These are phyloP conservation scores for Chirona hameri DNA, from an alignment of 2,888 invertebrate species.

Conservation along the genomic window DNA sequence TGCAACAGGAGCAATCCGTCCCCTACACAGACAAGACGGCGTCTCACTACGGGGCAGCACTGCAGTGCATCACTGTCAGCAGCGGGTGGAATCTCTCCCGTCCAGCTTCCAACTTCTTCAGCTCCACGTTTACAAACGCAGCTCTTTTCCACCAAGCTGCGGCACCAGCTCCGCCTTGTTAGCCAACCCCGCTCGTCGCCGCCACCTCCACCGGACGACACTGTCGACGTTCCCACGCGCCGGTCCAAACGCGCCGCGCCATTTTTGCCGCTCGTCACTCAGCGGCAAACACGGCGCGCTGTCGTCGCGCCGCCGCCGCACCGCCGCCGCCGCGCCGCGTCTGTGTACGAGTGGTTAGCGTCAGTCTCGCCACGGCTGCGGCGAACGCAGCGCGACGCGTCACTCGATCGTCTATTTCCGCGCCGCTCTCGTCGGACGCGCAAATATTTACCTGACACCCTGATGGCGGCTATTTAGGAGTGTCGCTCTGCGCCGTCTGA, in stretches of 20 bases:
- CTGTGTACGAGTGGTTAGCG: constrained; percentile 22
- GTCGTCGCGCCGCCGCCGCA: no score
- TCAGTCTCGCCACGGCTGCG: not conserved
- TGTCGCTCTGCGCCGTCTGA: not conserved
- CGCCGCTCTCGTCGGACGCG: not conserved
- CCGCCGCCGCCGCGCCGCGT: not conserved
- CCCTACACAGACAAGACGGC: no score
- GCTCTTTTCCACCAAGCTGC: not conserved
- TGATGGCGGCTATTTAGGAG: constrained; percentile 5
- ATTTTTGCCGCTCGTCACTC: constrained; percentile 9
- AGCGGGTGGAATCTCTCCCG: no score
- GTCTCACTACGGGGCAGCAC: no score
- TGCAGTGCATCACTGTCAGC: no score
- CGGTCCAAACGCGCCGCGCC: not conserved
- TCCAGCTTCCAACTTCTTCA: not conserved
- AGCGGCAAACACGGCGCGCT: not conserved
- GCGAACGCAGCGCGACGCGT: constrained; percentile 4
- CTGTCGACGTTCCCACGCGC: not conserved
- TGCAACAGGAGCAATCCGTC: no score
- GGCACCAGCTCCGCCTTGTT: no score
- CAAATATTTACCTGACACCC: not conserved
- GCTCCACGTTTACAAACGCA: not conserved
- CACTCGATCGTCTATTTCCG: constrained; percentile 12
- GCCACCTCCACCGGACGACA: not conserved
- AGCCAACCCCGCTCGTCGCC: no score